phyloP scores from a whole-genome alignment of 30 jellyfish, hydroid and myxozoan genomes.

The Chrysaora quinquecirrha region DNA sequence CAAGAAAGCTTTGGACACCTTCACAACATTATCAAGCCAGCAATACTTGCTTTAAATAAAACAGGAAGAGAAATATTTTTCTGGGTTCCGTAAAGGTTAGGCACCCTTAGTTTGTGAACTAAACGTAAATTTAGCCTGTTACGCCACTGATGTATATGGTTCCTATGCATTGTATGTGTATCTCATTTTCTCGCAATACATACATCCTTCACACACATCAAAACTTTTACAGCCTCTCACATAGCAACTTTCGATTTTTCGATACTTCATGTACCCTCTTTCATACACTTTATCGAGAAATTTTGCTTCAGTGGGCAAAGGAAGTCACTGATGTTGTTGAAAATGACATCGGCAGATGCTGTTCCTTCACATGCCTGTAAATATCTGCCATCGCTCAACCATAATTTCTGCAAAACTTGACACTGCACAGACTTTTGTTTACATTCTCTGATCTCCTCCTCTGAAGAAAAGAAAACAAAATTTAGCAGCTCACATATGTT shows the following conservation, averaged over 20 bases:
- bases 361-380: slow-evolving; percentile 1
- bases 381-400: not conserved
- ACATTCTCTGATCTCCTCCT: not conserved
- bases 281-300: not conserved
- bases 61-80: not conserved
- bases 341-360: not conserved
- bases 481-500: not conserved
- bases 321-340: not conserved
- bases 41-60: not conserved
- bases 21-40: not conserved
- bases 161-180: not conserved
- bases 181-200: not conserved
- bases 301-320: not conserved
- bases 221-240: not conserved
- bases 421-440: not conserved
- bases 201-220: not conserved
- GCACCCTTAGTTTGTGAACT: not conserved
- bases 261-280: not conserved
- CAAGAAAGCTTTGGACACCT: not conserved
- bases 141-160: slow-evolving; percentile 1
- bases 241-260: not conserved
- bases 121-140: not conserved
- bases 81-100: not conserved
- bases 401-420: not conserved
- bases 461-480: not conserved